Evolutionary conservation across 2,113 vertebrate genomes (phyloP), one percentile per base, ranked within the genome.

Genomic region (Gnathonemus echidnorhynchus): DNA sequence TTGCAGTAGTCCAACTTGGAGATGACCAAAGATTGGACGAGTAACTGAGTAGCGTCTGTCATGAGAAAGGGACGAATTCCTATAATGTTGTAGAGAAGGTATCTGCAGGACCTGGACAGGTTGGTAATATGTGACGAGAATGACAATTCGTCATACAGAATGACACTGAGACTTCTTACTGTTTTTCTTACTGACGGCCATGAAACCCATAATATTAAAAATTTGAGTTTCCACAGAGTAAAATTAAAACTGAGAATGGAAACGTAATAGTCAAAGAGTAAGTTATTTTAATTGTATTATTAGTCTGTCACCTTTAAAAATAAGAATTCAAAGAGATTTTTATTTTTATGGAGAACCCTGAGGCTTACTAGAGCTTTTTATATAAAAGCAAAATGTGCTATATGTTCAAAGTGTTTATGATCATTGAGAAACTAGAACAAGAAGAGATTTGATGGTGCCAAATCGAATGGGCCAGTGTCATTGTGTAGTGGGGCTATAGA

Each of bases 371-470:
- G 66, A 89, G 50, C 88, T 90, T 90, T 91, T 91, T 49, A 89
- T 93, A 92, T 94, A 92, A 94, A 93, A 94, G 93, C 89, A 89
- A 92, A 91, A 91, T 77, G 92, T 94, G 94, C 94, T 93, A 92
- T 90, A 94, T 94, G 93, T 95, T 95, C 95, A 95, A 95, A 96
- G 95, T 95, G 92, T 91, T 94, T 89, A 92, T 92, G 95, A 95
- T 96, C 95, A 96, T 95, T 95, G 94, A 90, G 8, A 92, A 90
- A 11, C 3, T 5, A 70, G 10, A 70, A 4, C 39, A 70, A 70
- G 62, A 11, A 31, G 9, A 13, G 62, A 70, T 31, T 13, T 70
- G 62, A 31, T 70, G n/a, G 90, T 93, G 93, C 94, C 93, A 94
- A 91, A 80, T 89, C 13, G 31, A 91, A 94, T 94, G 90, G n/a